Evolutionary conservation across 2,113 vertebrate species (phyloP).

Genomic region (Seriola dumerili): DNA sequence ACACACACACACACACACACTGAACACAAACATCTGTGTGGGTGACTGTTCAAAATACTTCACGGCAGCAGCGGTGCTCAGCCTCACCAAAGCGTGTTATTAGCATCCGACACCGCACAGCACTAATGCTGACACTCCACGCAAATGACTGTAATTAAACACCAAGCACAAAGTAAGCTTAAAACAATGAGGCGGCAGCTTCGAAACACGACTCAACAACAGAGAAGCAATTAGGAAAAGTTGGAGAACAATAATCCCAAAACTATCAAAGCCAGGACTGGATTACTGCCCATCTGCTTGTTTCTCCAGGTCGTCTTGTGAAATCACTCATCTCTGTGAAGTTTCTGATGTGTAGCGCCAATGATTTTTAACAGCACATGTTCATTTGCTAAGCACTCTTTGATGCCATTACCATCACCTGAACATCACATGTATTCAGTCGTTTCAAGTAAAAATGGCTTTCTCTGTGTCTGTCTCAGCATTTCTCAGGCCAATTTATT

Average conservation of each 20-base stretch:
- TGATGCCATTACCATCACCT: background rate
- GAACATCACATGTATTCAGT: background rate
- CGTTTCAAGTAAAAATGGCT: background rate
- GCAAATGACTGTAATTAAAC: conserved; percentile 85
- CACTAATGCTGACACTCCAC: conserved; percentile 72
- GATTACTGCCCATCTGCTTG: conserved; percentile 36
- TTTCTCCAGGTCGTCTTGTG: background rate
- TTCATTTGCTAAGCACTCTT: background rate
- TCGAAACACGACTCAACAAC: conserved; percentile 65
- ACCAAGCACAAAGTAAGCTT: conserved; percentile 72
- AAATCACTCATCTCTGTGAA: background rate
- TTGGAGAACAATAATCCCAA: conserved; percentile 57
- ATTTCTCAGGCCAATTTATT: background rate
- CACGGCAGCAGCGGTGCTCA: conserved; percentile 55
- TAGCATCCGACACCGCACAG: conserved; percentile 76
- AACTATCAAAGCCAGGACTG: conserved; percentile 23
- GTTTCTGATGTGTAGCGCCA: background rate
- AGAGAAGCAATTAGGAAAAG: conserved; percentile 64
- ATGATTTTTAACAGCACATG: background rate
- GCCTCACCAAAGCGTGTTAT: conserved; percentile 81
- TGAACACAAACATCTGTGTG: conserved; percentile 70
- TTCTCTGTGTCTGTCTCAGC: background rate
- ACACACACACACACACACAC: conserved; percentile 10
- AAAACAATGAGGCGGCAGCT: conserved; percentile 70
- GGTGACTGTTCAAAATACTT: conserved; percentile 70